Conservation (phyloP, 2,113 vertebrate species). For the Sterna hirundo region DNA sequence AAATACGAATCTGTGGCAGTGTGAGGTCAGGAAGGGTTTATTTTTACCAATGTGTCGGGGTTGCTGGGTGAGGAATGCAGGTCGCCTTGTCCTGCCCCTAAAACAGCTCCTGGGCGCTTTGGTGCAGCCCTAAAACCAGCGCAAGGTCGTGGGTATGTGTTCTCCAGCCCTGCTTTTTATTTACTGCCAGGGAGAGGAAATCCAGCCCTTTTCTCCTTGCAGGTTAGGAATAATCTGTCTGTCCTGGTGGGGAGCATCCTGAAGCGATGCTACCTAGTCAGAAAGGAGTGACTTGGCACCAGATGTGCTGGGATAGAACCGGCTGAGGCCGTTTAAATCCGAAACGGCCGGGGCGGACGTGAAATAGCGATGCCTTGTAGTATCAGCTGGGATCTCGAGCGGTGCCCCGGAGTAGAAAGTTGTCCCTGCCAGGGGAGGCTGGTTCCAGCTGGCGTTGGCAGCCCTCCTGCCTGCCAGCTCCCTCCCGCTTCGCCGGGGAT, state of each 20-base stretch:
- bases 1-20: fast-evolving
- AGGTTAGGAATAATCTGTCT: background rate
- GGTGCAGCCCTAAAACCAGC: background rate
- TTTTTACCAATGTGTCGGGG: background rate
- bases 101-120: background rate
- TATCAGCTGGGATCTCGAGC: background rate
- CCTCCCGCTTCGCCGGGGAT: background rate
- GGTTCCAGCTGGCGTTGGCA: slow-evolving; percentile 16
- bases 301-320: background rate
- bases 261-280: fast-evolving
- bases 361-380: background rate
- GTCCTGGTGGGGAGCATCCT: background rate
- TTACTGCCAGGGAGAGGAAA: background rate
- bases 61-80: background rate
- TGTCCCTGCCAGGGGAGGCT: background rate
- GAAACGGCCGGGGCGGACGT: fast-evolving
- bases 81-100: background rate
- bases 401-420: background rate
- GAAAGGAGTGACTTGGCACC: background rate
- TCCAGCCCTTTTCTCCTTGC: background rate
- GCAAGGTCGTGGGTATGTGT: background rate
- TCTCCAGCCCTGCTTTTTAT: background rate
- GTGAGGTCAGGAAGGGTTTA: background rate
- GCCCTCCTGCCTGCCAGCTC: background rate
- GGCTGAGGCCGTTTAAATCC: background rate